A percentile compares a stretch with the other conserved stretches of the same genome.
Evolutionary conservation across 2,888 invertebrate genomes (phyloP).

Genomic region (Philhelius pedissequus): DNA sequence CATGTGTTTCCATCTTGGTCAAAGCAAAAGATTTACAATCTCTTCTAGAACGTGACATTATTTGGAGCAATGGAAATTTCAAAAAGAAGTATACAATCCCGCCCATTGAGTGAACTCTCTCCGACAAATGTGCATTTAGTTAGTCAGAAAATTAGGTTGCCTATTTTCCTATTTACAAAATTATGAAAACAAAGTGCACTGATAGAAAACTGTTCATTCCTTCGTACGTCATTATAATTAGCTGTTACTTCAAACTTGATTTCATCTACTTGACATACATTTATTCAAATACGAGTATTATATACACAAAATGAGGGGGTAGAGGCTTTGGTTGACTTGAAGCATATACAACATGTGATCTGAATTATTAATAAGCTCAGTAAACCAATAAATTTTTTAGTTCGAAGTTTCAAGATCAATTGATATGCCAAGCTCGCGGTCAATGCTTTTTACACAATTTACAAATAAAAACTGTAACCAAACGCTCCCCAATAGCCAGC

Average conservation of each 20-base stretch:
- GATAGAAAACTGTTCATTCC: background rate
- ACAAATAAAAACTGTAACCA: background rate
- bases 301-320: background rate
- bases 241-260: conserved; percentile 30
- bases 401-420: conserved; percentile 63
- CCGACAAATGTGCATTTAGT: conserved; percentile 6
- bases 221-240: conserved; percentile 49
- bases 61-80: conserved; percentile 39
- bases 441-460: conserved; percentile 38
- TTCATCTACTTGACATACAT: conserved; percentile 56
- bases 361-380: conserved; percentile 57
- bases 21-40: conserved; percentile 8
- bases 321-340: conserved; percentile 13
- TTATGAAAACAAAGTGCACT: background rate
- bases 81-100: background rate
- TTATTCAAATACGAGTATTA: background rate
- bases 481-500: background rate
- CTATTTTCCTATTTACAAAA: conserved; percentile 17
- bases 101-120: conserved; percentile 11
- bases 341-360: conserved; percentile 37
- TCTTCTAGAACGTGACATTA: conserved; percentile 50
- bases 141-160: conserved; percentile 50
- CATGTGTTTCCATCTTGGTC: conserved; percentile 41
- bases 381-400: conserved; percentile 49
- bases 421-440: conserved; percentile 62